phyloP scores from a whole-genome alignment of 2,113 vertebrate species.

The Clupea harengus region DNA sequence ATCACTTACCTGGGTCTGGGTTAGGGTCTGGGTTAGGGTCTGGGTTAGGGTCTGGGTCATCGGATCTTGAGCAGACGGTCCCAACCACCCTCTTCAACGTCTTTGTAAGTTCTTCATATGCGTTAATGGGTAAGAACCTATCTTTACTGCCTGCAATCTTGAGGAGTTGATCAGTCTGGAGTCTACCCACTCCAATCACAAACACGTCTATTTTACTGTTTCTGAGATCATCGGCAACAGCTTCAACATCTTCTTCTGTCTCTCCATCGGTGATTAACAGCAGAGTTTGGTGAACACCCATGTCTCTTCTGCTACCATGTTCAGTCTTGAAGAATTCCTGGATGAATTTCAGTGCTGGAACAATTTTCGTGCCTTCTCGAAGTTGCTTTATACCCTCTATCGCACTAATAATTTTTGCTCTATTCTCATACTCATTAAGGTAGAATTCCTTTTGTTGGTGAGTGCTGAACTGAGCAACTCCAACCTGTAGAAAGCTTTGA shows the following conservation, averaged over 20 bases:
- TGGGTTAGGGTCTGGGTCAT: neutral
- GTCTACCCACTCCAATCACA: slow-evolving; percentile 63
- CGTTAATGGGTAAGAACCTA: slow-evolving; percentile 49
- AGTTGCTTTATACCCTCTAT: slow-evolving; percentile 56
- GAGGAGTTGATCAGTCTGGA: slow-evolving; percentile 58
- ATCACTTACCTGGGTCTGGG: neutral
- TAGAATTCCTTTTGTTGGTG: slow-evolving; percentile 65
- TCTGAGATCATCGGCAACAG: slow-evolving; percentile 55
- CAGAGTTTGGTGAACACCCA: slow-evolving; percentile 67
- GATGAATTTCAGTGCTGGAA: slow-evolving; percentile 58
- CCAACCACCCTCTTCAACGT: neutral
- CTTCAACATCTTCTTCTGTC: slow-evolving; percentile 60
- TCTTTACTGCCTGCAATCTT: slow-evolving; percentile 60
- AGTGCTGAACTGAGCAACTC: slow-evolving; percentile 73
- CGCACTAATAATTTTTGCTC: slow-evolving; percentile 40
- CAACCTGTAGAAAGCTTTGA: slow-evolving; percentile 58
- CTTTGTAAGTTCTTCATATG: neutral
- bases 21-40: neutral
- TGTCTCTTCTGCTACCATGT: slow-evolving; percentile 56
- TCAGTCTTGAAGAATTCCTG: slow-evolving; percentile 60
- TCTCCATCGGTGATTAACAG: slow-evolving; percentile 75
- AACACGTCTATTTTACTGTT: slow-evolving; percentile 60
- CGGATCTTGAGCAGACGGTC: neutral
- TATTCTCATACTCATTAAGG: slow-evolving; percentile 58
- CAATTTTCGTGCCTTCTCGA: slow-evolving; percentile 55